Conservation (phyloP, 2,113 vertebrate genomes). For the Craseonycteris thonglongyai region DNA sequence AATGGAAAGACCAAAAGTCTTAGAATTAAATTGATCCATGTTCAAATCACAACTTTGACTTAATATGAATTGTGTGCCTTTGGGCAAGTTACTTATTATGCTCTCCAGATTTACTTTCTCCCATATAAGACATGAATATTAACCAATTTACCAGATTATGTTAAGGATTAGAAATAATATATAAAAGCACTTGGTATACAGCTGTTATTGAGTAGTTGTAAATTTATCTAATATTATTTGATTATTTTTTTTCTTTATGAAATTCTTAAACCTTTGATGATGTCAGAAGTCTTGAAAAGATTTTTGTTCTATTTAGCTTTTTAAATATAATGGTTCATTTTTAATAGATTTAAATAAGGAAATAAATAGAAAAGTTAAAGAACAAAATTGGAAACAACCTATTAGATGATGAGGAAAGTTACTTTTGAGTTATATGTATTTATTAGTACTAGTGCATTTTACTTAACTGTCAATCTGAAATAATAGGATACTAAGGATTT, state of each 20-base stretch:
- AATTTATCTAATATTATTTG: neutral
- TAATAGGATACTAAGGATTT: neutral
- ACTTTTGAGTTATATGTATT: neutral
- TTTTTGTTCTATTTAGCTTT: neutral
- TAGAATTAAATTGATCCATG: no score
- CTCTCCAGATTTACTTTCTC: neutral
- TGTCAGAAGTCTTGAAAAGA: neutral
- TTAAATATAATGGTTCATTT: neutral
- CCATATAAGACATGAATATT: neutral
- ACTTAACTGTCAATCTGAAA: neutral
- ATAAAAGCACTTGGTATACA: neutral
- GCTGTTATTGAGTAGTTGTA: neutral
- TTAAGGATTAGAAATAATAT: neutral
- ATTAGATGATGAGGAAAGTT: neutral
- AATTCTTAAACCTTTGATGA: constrained; percentile 11
- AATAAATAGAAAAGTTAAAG: neutral
- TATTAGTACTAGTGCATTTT: neutral
- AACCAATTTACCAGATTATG: constrained; percentile 19
- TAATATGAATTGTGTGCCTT: neutral
- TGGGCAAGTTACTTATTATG: neutral
- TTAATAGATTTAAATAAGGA: neutral
- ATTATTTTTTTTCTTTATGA: neutral
- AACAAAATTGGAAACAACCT: neutral
- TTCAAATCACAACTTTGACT: neutral
- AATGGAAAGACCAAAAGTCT: neutral